phyloP scores from a whole-genome alignment of 2,797 vertebrate species.

The Liasis olivaceus region DNA sequence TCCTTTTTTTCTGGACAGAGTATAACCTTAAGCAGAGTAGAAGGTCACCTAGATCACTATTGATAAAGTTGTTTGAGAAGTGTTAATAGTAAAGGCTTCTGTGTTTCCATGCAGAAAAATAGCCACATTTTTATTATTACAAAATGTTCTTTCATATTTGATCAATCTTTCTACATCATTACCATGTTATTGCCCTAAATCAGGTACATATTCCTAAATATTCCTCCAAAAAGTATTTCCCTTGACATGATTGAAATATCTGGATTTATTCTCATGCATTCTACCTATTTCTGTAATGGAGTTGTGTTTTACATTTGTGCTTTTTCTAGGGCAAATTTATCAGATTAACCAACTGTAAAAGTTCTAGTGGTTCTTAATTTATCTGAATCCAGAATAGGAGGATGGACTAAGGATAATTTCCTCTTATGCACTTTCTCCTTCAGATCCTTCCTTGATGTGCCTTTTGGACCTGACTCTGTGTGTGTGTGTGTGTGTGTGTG shows the following conservation, averaged over 20 bases:
- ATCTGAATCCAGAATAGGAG: background rate
- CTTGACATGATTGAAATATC: background rate
- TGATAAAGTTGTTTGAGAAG: background rate
- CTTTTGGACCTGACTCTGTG: background rate
- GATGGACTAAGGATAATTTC: background rate
- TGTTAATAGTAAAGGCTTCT: background rate
- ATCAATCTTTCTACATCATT: background rate
- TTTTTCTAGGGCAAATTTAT: background rate
- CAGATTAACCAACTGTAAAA: background rate
- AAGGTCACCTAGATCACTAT: background rate
- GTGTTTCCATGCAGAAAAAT: background rate
- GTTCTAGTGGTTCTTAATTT: background rate
- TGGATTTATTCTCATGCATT: background rate
- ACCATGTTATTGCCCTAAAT: background rate
- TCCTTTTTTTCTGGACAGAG: background rate
- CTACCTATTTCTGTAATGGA: background rate
- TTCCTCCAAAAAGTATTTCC: background rate
- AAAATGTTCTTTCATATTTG: background rate
- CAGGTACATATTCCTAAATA: background rate
- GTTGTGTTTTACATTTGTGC: background rate
- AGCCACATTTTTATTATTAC: background rate
- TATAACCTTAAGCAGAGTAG: background rate
- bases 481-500: background rate
- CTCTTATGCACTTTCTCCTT: background rate
- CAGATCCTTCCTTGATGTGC: background rate